Percentiles rank a stretch among this genome's conserved stretches.
Evolutionary conservation across 1,140 invertebrate species (phyloP).

Genomic region (Penaeus indicus): DNA sequence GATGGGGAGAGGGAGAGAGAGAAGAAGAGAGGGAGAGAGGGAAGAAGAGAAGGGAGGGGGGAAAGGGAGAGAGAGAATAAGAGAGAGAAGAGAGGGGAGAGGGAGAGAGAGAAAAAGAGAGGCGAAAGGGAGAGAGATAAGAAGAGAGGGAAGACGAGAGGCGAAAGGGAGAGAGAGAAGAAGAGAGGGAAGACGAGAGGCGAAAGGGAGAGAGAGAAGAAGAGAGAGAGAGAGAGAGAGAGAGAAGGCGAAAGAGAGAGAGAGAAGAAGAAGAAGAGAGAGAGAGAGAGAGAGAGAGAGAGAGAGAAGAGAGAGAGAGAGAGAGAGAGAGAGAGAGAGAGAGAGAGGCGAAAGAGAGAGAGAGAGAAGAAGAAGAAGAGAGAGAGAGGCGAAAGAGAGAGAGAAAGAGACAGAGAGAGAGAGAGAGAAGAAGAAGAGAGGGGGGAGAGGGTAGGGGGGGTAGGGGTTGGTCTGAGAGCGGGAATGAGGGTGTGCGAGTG

Average conservation of each 20-base stretch:
- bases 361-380: no score
- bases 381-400: background rate
- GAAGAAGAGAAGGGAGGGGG: background rate
- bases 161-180: slow-evolving; percentile 25
- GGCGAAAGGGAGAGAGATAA: background rate
- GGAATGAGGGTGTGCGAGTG: no score
- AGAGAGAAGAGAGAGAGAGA: no score
- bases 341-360: no score
- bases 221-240: background rate
- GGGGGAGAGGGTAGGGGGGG: no score
- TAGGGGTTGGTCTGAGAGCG: no score
- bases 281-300: background rate
- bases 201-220: background rate
- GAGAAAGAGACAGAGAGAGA: background rate
- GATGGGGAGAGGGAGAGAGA: background rate
- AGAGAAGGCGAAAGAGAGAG: background rate
- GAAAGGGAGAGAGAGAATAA: background rate
- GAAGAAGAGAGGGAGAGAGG: background rate
- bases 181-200: background rate
- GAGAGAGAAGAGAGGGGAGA: background rate
- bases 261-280: background rate
- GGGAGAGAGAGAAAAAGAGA: background rate
- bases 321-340: no score
- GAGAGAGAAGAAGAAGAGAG: background rate
- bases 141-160: background rate